Conservation (phyloP, 2,797 vertebrate genomes). For the Echeneis naucrates region DNA sequence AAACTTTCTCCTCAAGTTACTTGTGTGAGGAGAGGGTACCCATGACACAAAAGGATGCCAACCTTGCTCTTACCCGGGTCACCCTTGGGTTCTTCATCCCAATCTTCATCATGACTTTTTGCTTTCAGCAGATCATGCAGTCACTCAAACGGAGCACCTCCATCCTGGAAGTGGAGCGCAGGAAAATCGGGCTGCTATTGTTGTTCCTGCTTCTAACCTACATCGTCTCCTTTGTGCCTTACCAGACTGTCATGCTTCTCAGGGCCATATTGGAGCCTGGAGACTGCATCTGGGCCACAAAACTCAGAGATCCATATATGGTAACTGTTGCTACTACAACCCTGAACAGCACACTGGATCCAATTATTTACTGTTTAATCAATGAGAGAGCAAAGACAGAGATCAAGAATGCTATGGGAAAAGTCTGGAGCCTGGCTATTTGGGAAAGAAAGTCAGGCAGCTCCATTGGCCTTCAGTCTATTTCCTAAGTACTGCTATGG, state of each 20-base stretch:
- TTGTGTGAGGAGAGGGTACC: constrained; percentile 32
- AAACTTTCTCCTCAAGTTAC: constrained; percentile 32
- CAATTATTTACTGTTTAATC: constrained; percentile 73
- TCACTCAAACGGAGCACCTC: constrained; percentile 52
- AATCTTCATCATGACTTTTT: constrained; percentile 64
- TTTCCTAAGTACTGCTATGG: background rate
- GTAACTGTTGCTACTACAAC: constrained; percentile 68
- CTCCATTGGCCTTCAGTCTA: background rate
- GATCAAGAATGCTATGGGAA: constrained; percentile 34
- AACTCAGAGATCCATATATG: constrained; percentile 56
- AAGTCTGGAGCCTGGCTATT: background rate
- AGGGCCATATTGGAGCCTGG: constrained; percentile 52
- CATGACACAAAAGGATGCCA: background rate
- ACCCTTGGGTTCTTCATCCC: constrained; percentile 64
- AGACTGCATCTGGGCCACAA: constrained; percentile 26
- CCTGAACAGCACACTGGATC: constrained; percentile 72
- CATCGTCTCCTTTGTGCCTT: constrained; percentile 65
- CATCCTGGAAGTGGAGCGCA: constrained; percentile 50
- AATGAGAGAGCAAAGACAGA: constrained; percentile 60
- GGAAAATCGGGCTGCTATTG: constrained; percentile 64
- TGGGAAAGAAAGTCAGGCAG: background rate
- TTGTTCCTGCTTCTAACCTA: constrained; percentile 65
- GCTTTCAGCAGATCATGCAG: constrained; percentile 63
- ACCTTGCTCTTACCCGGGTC: constrained; percentile 22
- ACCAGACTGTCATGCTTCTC: constrained; percentile 71